Evolutionary conservation across 2,797 vertebrate species (phyloP).

Genomic region (Melanitta fusca): DNA sequence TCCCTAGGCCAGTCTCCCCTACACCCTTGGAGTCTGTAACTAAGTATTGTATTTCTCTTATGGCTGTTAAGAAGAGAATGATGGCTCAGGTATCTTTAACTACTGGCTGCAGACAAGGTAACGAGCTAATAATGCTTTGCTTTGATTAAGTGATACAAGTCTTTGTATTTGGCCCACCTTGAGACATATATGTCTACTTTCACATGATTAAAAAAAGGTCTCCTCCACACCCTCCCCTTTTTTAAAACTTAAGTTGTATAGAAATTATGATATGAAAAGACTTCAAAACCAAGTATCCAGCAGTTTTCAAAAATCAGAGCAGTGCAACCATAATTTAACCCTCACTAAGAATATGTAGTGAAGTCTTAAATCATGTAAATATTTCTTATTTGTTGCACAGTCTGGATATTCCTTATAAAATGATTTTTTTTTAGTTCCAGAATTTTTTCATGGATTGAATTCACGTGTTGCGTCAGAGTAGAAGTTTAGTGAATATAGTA

Average conservation of each 20-base stretch:
- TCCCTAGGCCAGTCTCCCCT: not conserved
- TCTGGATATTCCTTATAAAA: not conserved
- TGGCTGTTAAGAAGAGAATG: not conserved
- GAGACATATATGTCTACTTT: not conserved
- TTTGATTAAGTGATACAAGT: not conserved
- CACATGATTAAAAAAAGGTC: not conserved
- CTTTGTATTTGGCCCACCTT: not conserved
- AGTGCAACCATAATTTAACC: not conserved
- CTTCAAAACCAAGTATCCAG: not conserved
- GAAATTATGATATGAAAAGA: not conserved
- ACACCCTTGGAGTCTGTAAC: not conserved
- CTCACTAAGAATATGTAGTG: not conserved
- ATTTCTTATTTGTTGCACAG: not conserved
- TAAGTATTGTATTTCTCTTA: not conserved
- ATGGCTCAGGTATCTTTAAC: not conserved
- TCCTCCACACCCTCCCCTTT: not conserved
- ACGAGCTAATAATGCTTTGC: not conserved
- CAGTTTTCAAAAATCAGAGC: not conserved
- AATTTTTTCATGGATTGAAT: not conserved
- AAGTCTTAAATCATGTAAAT: not conserved
- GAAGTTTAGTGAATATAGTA: not conserved
- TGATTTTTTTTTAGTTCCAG: not conserved
- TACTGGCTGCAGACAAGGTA: not conserved
- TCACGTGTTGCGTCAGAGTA: not conserved
- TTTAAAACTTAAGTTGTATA: not conserved